Evolutionary conservation across 1,140 invertebrate species (phyloP), one percentile per base, ranked within the genome.

Genomic region (Arion vulgaris): DNA sequence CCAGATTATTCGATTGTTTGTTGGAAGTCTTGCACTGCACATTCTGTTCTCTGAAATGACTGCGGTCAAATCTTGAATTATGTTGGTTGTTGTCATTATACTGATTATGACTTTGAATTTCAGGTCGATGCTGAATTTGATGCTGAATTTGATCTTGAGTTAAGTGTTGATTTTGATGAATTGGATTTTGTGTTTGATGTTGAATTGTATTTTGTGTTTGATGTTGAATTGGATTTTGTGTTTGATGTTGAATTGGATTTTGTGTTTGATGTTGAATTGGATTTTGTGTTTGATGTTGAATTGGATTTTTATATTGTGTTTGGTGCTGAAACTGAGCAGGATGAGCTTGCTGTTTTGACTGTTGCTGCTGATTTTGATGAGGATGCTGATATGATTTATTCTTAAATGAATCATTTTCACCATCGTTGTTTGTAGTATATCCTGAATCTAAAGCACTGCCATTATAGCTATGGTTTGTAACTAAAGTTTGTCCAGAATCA

Each of bases 371-470:
- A 38, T 49, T 38, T 9, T 83, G 68, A 72, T 71, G 82, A 71
- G 34, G 62, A 23, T 80, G 82, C 2, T 72, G 82, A n/a, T n/a
- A n/a, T 23, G 36, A 23, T 1, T 71, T 53, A 13, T 17, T 41
- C 28, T 68, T 79, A 68, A 15, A 80, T 34, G 83, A 82, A 79
- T 84, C 85, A 62, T 36, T 76, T 34, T 86, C 85, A 38, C 80
- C 80, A n/a, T 84, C 85, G 45, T 84, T 86, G 80, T 85, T 85
- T 39, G 85, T 86, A 38, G 83, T 83, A 77, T 86, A 86, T 45
- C 85, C 85, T n/a, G 85, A 86, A 66, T 86, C 85, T 72, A 84
- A 62, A 26, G 81, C 57, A 36, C 78, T 85, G 79, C 85, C 83
- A 71, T 72, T 80, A 72, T 86, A 81, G 49, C 81, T 83, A 53